A percentile compares a stretch with the other conserved stretches of the same genome.
phyloP scores from a whole-genome alignment of 2,888 invertebrate genomes.

The Cerceris rybyensis region DNA sequence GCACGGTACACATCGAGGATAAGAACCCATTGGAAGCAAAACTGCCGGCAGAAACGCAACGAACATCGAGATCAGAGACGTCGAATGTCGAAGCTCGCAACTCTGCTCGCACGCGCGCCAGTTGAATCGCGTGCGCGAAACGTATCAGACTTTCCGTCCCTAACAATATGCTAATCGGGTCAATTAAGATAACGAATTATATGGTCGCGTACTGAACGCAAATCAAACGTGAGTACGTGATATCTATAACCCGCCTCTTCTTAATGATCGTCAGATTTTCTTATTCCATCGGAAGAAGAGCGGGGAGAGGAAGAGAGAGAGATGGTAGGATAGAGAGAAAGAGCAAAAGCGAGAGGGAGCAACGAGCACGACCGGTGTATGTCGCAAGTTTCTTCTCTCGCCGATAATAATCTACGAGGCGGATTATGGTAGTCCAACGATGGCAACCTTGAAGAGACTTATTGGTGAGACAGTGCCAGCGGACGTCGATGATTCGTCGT shows the following conservation, averaged over 20 bases:
- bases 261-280: constrained; percentile 22
- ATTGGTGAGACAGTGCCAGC: constrained; percentile 45
- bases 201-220: constrained; percentile 41
- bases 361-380: constrained; percentile 44
- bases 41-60: not conserved
- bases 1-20: not conserved
- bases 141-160: constrained; percentile 22
- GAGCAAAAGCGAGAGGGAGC: constrained; percentile 1
- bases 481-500: constrained; percentile 54
- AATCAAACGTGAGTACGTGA: constrained; percentile 47
- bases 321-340: constrained; percentile 1
- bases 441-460: constrained; percentile 69
- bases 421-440: constrained; percentile 68
- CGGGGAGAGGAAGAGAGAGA: constrained; percentile 4
- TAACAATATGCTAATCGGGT: constrained; percentile 58
- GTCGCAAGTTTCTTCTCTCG: constrained; percentile 70
- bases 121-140: constrained; percentile 40
- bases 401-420: constrained; percentile 69
- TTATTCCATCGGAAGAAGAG: constrained; percentile 24
- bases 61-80: not conserved
- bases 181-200: constrained; percentile 60
- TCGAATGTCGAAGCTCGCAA: not conserved
- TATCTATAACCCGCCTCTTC: constrained; percentile 4
- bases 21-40: not conserved
- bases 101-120: not conserved